Conservation (phyloP, 2,888 invertebrate genomes). For the Deilephila porcellus region DNA sequence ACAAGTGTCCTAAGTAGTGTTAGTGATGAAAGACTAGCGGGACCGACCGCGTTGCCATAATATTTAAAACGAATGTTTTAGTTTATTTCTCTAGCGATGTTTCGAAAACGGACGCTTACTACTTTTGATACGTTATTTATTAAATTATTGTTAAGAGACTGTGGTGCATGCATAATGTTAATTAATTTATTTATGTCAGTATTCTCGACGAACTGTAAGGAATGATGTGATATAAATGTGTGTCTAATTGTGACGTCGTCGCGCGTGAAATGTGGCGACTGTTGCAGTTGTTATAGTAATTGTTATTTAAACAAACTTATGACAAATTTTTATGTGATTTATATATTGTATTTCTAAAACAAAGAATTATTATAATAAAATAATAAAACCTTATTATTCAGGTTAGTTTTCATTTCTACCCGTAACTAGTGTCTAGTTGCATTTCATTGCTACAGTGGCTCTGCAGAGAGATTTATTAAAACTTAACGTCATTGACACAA, state of each 20-base stretch:
- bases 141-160: slow-evolving; percentile 79
- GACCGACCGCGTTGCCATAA: slow-evolving; percentile 79
- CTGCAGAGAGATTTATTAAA: neutral
- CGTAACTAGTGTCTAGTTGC: too few species aligned
- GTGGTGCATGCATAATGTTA: slow-evolving; percentile 77
- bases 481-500: slow-evolving; percentile 20
- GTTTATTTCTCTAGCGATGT: slow-evolving; percentile 58
- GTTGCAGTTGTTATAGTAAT: slow-evolving; percentile 65
- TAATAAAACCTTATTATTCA: slow-evolving; percentile 57
- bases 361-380: slow-evolving; percentile 68
- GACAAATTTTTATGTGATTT: slow-evolving; percentile 68
- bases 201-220: slow-evolving; percentile 72
- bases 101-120: slow-evolving; percentile 68
- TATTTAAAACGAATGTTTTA: slow-evolving; percentile 65
- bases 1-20: slow-evolving; percentile 83
- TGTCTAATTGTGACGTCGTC: slow-evolving; percentile 65
- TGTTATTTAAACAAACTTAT: slow-evolving; percentile 65
- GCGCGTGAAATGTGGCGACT: slow-evolving; percentile 51
- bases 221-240: slow-evolving; percentile 70
- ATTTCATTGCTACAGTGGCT: neutral
- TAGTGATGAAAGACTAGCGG: slow-evolving; percentile 77
- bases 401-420: slow-evolving; percentile 42
- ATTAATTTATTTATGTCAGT: slow-evolving; percentile 84
- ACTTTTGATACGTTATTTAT: slow-evolving; percentile 75
- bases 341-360: slow-evolving; percentile 72